Evolutionary conservation across 2,113 vertebrate genomes (phyloP).

Genomic region (Engystomops pustulosus): DNA sequence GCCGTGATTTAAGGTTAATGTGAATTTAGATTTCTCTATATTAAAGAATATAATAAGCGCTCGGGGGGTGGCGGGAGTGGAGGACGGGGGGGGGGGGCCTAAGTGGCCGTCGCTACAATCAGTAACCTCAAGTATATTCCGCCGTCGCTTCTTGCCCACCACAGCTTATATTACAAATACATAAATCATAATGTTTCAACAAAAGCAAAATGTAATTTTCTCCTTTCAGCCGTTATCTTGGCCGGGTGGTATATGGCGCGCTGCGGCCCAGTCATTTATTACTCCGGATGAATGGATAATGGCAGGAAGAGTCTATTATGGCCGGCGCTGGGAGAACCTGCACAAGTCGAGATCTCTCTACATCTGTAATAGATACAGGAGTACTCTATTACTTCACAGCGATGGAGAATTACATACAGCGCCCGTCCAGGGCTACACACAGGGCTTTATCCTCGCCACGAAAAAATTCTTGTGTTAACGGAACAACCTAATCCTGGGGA

Average conservation of each 20-base stretch:
- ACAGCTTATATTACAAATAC: slow-evolving; percentile 91
- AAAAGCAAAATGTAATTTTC: slow-evolving; percentile 99
- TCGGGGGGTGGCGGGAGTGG: too few species aligned
- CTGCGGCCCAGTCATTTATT: slow-evolving; percentile 92
- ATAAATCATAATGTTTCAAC: slow-evolving; percentile 99
- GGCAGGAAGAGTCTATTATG: slow-evolving; percentile 87
- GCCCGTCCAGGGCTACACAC: slow-evolving; percentile 63
- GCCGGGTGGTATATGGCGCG: slow-evolving; percentile 86
- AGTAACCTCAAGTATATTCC: slow-evolving; percentile 74
- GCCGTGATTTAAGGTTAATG: slow-evolving; percentile 65
- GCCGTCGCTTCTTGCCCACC: slow-evolving; percentile 74
- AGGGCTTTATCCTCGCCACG: background rate
- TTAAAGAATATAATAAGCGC: slow-evolving; percentile 62
- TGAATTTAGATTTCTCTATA: slow-evolving; percentile 64
- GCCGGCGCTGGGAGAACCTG: slow-evolving; percentile 75
- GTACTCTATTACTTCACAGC: slow-evolving; percentile 84
- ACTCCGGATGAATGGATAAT: slow-evolving; percentile 93
- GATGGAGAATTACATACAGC: slow-evolving; percentile 77
- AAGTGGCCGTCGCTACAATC: slow-evolving; percentile 74
- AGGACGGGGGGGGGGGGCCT: too few species aligned
- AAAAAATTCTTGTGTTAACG: background rate
- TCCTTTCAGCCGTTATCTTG: slow-evolving; percentile 93
- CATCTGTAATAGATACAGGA: slow-evolving; percentile 84
- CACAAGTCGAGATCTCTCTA: slow-evolving; percentile 80
- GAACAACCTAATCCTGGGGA: slow-evolving; percentile 6